phyloP scores from a whole-genome alignment of 2,797 vertebrate genomes.

The Lateolabrax maculatus region DNA sequence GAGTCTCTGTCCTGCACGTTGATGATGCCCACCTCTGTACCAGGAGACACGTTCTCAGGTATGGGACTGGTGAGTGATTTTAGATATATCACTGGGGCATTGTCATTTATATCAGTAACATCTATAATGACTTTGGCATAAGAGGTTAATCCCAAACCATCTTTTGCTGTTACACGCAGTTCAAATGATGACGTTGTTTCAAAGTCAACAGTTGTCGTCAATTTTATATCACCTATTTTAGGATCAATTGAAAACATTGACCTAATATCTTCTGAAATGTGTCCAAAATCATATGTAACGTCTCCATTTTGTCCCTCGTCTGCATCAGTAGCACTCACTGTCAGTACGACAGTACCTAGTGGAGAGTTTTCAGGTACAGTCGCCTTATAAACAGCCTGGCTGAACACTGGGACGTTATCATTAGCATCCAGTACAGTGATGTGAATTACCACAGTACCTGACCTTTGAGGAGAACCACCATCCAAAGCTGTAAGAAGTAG shows the following conservation, averaged over 20 bases:
- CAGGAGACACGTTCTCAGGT: slow-evolving; percentile 9
- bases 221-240: not conserved
- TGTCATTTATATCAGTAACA: slow-evolving; percentile 17
- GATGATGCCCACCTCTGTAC: too few relatives aligned
- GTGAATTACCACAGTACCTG: slow-evolving; percentile 63
- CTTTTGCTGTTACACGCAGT: slow-evolving; percentile 12
- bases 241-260: not conserved
- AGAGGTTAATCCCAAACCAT: slow-evolving; percentile 7
- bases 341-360: slow-evolving; percentile 64
- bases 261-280: not conserved
- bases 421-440: slow-evolving; percentile 75
- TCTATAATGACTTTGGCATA: not conserved
- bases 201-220: not conserved
- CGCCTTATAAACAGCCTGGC: slow-evolving; percentile 72
- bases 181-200: not conserved
- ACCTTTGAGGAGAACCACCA: slow-evolving; percentile 76
- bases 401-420: slow-evolving; percentile 81
- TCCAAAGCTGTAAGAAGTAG: slow-evolving; percentile 71
- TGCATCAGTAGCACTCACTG: slow-evolving; percentile 76
- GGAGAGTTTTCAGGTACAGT: slow-evolving; percentile 74
- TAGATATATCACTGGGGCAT: not conserved
- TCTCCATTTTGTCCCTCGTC: slow-evolving; percentile 81
- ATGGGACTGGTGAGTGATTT: not conserved
- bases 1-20: too few relatives aligned
- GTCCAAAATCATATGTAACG: slow-evolving; percentile 69